Evolutionary conservation across 2,888 invertebrate species (phyloP), one percentile per base, ranked within the genome.

Genomic region (Drosophila neoperkinsi): DNA sequence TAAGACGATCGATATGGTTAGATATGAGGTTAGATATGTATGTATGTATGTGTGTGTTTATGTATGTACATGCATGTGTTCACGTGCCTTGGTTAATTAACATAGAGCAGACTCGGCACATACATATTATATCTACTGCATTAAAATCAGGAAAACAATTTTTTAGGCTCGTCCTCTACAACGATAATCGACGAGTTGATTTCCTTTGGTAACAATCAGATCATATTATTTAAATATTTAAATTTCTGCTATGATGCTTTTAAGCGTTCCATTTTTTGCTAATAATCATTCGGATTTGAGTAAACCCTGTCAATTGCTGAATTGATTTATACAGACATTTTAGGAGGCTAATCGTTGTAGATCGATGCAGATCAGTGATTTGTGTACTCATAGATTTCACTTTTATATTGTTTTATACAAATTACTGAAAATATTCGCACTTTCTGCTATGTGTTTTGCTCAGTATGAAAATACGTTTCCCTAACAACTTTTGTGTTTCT

Each of bases 311-410:
- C 11, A 43, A 43, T 43, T 21, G 10, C n/a, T 10, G 18, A 41
- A 11, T 18, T 13, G 3, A 3, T 21, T 1, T 21, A 43, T 3
- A 13, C 21, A 3, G 3, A 21, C 0, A 18, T 38, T 18, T 38
- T 9, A 21, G 13, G 1, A 10, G 4, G 0, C 4, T 41, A 4
- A 41, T 41, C 4, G 0, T n/a, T 41, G 1, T 2, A 2, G 10
- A 41, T 21, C 21, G 10, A 2, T 5, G 41, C 41, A 21, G 21
- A 21, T 21, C 5, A 1, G 1, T 21, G 21, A 4, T 43, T 6
- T 21, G 0, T 6, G 11, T 21, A 43, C 11, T 43, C 5, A 4
- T 43, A 21, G 0, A 41, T n/a, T n/a, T 41, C 41, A 11, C 4
- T 41, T n/a, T n/a, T n/a, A 1, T 36, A 36, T 36, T 36, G 36